Conservation (phyloP, 2,113 vertebrate species). For the Melanocharis versteri region DNA sequence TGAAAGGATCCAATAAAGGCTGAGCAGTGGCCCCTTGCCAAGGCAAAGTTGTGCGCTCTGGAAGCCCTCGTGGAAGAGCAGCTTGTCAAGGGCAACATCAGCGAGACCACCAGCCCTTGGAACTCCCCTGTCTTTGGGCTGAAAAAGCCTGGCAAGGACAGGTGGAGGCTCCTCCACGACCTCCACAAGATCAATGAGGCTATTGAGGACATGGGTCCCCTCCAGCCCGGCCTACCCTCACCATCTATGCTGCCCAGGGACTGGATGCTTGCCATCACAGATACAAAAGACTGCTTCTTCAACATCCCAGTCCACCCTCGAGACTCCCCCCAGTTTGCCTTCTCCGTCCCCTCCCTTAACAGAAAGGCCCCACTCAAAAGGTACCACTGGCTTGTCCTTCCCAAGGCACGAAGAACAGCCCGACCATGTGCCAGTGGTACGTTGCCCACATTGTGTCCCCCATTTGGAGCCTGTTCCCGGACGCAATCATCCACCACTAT, state of each 20-base stretch:
- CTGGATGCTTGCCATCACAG: neutral
- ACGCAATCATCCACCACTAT: neutral
- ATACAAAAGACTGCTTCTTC: neutral
- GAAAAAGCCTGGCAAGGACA: neutral
- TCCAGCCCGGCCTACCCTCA: neutral
- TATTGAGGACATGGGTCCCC: neutral
- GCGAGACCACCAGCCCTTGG: neutral
- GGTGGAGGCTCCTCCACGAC: neutral
- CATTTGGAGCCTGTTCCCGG: neutral
- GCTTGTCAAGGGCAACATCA: neutral
- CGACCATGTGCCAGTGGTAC: neutral
- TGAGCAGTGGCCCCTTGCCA: neutral
- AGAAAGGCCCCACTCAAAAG: neutral
- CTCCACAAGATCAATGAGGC: neutral
- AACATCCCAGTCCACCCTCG: neutral
- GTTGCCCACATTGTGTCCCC: neutral
- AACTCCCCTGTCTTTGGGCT: neutral
- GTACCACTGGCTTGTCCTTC: neutral
- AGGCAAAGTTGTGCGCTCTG: accelerated
- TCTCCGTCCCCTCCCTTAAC: neutral
- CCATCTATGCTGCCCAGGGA: neutral
- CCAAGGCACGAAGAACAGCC: neutral
- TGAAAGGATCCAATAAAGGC: accelerated
- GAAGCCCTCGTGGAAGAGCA: neutral
- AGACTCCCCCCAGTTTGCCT: neutral